Percentiles rank a stretch among this genome's conserved stretches.
phyloP scores from a whole-genome alignment of 2,797 vertebrate genomes.

The Dendrocincla fuliginosa region DNA sequence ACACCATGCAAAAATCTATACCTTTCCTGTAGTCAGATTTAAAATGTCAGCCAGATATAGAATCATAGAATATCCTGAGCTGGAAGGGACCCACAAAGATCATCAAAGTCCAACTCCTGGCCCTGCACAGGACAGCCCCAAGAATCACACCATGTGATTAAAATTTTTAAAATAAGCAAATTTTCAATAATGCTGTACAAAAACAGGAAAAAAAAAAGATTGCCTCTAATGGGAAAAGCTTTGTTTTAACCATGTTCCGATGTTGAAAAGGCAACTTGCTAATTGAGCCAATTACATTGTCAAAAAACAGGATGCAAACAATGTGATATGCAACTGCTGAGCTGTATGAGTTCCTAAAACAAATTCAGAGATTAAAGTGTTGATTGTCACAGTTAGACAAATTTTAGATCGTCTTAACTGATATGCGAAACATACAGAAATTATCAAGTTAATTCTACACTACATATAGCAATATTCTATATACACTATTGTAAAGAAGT shows the following conservation, averaged over 20 bases:
- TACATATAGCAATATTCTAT: background rate
- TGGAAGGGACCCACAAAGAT: background rate
- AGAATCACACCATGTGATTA: background rate
- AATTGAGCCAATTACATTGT: background rate
- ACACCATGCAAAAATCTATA: background rate
- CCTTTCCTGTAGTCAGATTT: background rate
- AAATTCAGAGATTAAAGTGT: background rate
- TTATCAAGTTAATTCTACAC: background rate
- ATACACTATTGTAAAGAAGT: background rate
- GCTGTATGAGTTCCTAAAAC: background rate
- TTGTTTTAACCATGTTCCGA: background rate
- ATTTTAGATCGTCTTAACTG: background rate
- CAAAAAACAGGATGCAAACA: background rate
- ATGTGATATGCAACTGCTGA: background rate
- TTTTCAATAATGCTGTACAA: background rate
- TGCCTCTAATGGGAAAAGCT: background rate
- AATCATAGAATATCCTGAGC: background rate
- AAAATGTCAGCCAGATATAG: background rate
- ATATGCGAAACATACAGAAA: rapidly evolving
- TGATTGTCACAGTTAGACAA: background rate
- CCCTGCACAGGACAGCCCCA: background rate
- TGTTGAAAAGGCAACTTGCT: background rate
- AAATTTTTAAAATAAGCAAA: background rate
- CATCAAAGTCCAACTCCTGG: background rate
- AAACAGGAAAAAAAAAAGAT: background rate